Evolutionary conservation across 2,797 vertebrate species (phyloP).

Genomic region (Poecilia picta): DNA sequence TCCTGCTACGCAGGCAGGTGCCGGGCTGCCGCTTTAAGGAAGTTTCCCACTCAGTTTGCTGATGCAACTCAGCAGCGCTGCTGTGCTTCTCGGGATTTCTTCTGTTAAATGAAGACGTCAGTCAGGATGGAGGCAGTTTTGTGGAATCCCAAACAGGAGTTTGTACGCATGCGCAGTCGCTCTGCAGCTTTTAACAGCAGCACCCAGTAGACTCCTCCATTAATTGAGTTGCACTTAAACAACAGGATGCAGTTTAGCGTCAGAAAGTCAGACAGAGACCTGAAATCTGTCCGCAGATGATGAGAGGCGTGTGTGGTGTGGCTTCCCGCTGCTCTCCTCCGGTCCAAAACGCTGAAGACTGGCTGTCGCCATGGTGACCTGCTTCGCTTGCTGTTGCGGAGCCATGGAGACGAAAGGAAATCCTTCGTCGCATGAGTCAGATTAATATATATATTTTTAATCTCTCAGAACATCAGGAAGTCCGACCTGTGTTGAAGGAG

Average conservation of each 20-base stretch:
- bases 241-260: background rate
- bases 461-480: constrained; percentile 29
- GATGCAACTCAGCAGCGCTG: constrained; percentile 5
- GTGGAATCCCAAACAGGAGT: background rate
- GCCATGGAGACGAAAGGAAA: constrained; percentile 45
- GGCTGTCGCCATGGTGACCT: constrained; percentile 70
- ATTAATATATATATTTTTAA: background rate
- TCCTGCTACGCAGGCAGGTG: background rate
- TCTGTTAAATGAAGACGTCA: constrained; percentile 16
- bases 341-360: constrained; percentile 39
- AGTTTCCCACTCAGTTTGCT: constrained; percentile 23
- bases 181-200: constrained; percentile 24
- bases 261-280: background rate
- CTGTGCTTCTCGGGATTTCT: background rate
- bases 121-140: background rate
- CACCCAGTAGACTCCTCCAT: background rate
- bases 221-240: constrained; percentile 11
- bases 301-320: background rate
- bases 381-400: constrained; percentile 38
- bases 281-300: constrained; percentile 9
- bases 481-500: constrained; percentile 28
- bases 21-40: background rate
- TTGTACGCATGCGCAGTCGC: constrained; percentile 14
- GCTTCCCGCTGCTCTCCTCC: constrained; percentile 21
- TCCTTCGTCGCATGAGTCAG: constrained; percentile 57